phyloP scores from a whole-genome alignment of 2,113 vertebrate species.

The Triplophysa rosa region DNA sequence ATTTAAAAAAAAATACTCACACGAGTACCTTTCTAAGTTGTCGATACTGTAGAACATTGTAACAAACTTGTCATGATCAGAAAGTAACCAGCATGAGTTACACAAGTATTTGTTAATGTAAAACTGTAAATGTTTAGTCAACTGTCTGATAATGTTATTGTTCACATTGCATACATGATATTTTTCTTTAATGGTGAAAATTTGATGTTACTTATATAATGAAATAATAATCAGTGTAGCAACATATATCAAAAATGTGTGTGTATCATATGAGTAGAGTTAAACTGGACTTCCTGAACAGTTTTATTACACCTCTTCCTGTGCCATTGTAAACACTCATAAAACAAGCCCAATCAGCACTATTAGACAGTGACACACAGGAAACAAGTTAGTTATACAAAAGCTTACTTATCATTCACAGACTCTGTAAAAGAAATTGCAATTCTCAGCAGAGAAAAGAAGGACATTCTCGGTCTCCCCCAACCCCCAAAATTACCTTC shows the following conservation, averaged over 20 bases:
- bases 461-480: not conserved
- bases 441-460: not conserved
- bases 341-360: conserved; percentile 32
- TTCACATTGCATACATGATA: too few relatives aligned
- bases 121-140: not conserved
- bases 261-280: too few relatives aligned
- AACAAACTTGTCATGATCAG: not conserved
- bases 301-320: conserved; percentile 38
- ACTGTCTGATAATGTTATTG: too few relatives aligned
- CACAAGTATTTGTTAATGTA: not conserved
- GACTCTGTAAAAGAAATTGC: not conserved
- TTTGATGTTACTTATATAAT: too few relatives aligned
- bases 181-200: too few relatives aligned
- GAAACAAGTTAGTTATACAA: conserved; percentile 24
- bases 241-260: too few relatives aligned
- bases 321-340: conserved; percentile 41
- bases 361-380: conserved; percentile 44
- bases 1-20: too few relatives aligned
- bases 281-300: not conserved
- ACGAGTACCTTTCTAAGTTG: not conserved
- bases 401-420: conserved; percentile 9
- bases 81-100: too few relatives aligned
- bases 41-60: not conserved
- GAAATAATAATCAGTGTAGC: too few relatives aligned
- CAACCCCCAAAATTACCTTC: not conserved